A percentile compares a stretch with the other conserved stretches of the same genome.
These are phyloP conservation scores for Sandelia bainsii DNA, from an alignment of 2,797 vertebrate genomes.

Conservation along the genomic window DNA sequence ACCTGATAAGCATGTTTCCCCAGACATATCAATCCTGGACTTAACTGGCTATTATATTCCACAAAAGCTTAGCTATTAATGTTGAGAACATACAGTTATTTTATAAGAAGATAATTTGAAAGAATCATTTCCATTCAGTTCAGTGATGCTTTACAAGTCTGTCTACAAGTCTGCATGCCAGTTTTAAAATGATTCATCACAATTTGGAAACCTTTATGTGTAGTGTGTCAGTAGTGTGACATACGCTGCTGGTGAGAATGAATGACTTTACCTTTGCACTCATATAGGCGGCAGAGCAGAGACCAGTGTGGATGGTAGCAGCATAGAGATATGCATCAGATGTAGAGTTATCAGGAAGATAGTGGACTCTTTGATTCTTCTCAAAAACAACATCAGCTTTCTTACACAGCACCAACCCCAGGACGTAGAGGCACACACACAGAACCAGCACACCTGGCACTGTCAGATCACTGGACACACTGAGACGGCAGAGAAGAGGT, in stretches of 20 bases:
- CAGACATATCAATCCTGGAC: neutral
- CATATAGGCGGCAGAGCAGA: slow-evolving; percentile 80
- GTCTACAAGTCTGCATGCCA: too few relatives aligned
- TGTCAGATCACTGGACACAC: slow-evolving; percentile 70
- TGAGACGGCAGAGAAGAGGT: slow-evolving; percentile 50
- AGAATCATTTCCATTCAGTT: too few relatives aligned
- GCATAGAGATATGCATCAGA: slow-evolving; percentile 79
- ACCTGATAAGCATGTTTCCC: slow-evolving; percentile 76
- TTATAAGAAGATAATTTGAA: too few relatives aligned
- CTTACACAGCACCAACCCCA: slow-evolving; percentile 62
- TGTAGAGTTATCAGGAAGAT: slow-evolving; percentile 78
- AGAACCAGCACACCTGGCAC: slow-evolving; percentile 71
- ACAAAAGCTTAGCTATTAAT: too few relatives aligned
- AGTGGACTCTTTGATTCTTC: slow-evolving; percentile 67
- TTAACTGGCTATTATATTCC: neutral
- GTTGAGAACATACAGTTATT: too few relatives aligned
- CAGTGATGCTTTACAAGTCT: too few relatives aligned
- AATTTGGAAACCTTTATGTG: neutral
- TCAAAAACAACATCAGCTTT: slow-evolving; percentile 60
- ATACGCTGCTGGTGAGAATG: neutral
- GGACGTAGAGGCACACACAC: slow-evolving; percentile 70
- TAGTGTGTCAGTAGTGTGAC: neutral
- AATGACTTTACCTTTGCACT: slow-evolving; percentile 84
- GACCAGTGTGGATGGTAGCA: slow-evolving; percentile 85
- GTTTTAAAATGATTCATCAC: too few relatives aligned